Evolutionary conservation across 1,140 invertebrate species (phyloP).

Genomic region (Lamellibrachia luymesi): DNA sequence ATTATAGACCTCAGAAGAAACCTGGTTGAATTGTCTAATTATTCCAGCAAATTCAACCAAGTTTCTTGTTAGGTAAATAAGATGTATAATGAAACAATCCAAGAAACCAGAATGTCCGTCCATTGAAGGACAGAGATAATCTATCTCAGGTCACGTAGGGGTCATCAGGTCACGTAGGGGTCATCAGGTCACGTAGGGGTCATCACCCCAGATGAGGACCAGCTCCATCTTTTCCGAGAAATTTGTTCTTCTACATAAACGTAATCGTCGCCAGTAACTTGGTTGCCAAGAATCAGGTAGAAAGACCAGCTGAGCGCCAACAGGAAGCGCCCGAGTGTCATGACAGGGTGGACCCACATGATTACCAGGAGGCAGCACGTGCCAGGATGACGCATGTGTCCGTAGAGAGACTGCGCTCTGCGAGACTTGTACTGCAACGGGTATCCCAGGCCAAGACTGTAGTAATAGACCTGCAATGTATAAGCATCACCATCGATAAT

Average conservation of each 20-base stretch:
- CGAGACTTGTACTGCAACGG: neutral
- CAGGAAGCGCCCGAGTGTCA: conserved; percentile 1
- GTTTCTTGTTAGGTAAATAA: too few species aligned
- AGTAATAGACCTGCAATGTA: neutral
- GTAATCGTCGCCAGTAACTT: neutral
- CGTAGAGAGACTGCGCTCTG: neutral
- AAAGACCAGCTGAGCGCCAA: neutral
- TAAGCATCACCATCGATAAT: too few species aligned
- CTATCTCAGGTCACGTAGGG: neutral
- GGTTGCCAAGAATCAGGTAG: conserved; percentile 2
- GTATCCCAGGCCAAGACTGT: neutral
- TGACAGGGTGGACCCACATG: conserved; percentile 11
- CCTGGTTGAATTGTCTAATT: too few species aligned
- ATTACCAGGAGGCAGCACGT: conserved; percentile 9
- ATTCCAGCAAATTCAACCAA: too few species aligned
- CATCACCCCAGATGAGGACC: neutral
- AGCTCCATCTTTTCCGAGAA: neutral
- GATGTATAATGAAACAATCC: too few species aligned
- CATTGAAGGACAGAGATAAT: too few species aligned
- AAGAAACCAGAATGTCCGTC: too few species aligned
- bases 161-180: neutral
- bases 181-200: neutral
- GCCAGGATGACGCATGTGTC: conserved; percentile 14
- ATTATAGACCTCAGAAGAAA: neutral
- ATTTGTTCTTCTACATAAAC: conserved; percentile 13